These are phyloP conservation scores for Hystrix brachyura DNA, from an alignment of 2,113 vertebrate species.

Conservation along the genomic window DNA sequence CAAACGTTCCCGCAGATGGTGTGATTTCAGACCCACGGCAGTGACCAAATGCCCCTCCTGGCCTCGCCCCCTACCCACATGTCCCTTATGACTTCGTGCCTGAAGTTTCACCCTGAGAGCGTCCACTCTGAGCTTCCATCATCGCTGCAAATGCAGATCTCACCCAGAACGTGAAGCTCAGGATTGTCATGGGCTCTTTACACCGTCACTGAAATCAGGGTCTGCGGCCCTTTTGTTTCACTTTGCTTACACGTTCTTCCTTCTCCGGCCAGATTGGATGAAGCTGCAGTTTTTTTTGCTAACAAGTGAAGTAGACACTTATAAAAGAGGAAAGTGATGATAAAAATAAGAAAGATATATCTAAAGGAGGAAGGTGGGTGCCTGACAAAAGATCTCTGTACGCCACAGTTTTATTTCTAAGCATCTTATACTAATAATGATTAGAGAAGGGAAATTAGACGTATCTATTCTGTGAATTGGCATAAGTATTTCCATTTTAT, in stretches of 20 bases:
- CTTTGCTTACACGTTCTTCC: not conserved
- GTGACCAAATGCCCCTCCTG: not conserved
- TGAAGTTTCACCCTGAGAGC: not conserved
- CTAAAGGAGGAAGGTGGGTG: not conserved
- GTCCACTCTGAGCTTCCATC: not conserved
- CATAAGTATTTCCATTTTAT: not conserved
- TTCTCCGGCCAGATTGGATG: not conserved
- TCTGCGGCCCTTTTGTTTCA: fast-evolving
- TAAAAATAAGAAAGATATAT: not conserved
- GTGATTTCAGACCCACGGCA: not conserved
- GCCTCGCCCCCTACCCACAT: not conserved
- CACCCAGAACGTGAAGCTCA: fast-evolving
- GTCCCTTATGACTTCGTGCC: not conserved
- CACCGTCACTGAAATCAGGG: fast-evolving
- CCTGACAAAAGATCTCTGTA: not conserved
- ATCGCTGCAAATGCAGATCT: fast-evolving
- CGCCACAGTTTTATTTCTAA: not conserved
- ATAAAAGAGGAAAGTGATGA: not conserved
- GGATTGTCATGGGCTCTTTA: fast-evolving
- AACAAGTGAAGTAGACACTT: not conserved
- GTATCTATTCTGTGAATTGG: not conserved
- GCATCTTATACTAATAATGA: fast-evolving
- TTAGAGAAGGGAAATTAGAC: too few relatives aligned
- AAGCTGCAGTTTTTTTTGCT: too few relatives aligned
- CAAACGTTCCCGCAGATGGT: not conserved